Conservation (phyloP, 92 coral and sea anemone genomes). For the Epizoanthus ramosus region DNA sequence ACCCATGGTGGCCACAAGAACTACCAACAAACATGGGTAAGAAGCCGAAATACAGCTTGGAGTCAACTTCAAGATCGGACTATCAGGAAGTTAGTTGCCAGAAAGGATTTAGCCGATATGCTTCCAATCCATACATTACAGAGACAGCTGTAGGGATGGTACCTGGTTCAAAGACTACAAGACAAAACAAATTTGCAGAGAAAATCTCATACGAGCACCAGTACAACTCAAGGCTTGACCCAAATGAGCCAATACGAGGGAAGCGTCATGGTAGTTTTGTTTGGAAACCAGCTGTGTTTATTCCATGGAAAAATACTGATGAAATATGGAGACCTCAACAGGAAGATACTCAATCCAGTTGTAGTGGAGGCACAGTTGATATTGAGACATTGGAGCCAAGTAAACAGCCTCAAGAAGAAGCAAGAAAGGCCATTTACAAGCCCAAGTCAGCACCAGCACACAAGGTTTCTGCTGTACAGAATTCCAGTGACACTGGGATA, state of each 20-base stretch:
- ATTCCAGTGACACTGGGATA: background rate
- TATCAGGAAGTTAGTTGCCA: constrained; percentile 51
- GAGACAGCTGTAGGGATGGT: constrained; percentile 54
- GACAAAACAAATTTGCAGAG: constrained; percentile 52
- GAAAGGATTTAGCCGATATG: constrained; percentile 40
- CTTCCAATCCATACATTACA: constrained; percentile 33
- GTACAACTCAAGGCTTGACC: constrained; percentile 90
- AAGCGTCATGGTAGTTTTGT: constrained; percentile 96
- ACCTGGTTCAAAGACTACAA: constrained; percentile 7
- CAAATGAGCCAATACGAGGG: constrained; percentile 89
- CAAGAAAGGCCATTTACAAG: background rate
- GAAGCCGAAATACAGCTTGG: constrained; percentile 73
- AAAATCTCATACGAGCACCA: constrained; percentile 95
- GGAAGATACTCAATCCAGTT: background rate
- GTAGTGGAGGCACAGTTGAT: background rate
- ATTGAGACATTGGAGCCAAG: background rate
- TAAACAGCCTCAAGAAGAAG: background rate
- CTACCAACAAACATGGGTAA: constrained; percentile 61
- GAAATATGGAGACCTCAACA: constrained; percentile 3
- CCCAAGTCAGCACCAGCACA: constrained; percentile 20
- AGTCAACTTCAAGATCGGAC: constrained; percentile 90
- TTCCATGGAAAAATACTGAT: constrained; percentile 32
- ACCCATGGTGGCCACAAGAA: constrained; percentile 95
- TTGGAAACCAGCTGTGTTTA: constrained; percentile 63
- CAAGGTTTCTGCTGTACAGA: background rate